A percentile compares a stretch with the other conserved stretches of the same genome.
Conservation (phyloP, 92 coral and sea anemone genomes). For the Epizoanthus rinbou region DNA sequence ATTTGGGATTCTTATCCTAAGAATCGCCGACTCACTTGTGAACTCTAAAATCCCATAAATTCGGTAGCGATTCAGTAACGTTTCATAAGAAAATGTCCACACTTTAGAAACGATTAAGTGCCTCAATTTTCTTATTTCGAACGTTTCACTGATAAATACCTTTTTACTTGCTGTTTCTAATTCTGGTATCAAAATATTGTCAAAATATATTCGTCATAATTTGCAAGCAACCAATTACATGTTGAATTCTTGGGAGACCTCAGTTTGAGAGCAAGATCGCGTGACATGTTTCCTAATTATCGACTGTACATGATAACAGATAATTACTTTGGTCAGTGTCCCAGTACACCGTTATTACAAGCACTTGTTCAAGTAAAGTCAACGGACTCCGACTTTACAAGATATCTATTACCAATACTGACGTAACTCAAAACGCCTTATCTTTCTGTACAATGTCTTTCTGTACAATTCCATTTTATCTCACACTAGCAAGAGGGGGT, state of each 20-base stretch:
- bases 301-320: constrained; percentile 42
- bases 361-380: background rate
- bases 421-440: background rate
- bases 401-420: constrained; percentile 16
- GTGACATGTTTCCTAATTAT: constrained; percentile 1
- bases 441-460: constrained; percentile 38
- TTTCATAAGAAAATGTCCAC: no score
- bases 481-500: constrained; percentile 21
- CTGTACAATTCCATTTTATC: constrained; percentile 42
- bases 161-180: no score
- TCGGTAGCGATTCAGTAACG: no score
- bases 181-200: background rate
- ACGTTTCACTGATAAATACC: no score
- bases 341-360: constrained; percentile 4
- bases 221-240: background rate
- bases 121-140: no score
- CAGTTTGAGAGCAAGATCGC: constrained; percentile 9
- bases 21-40: no score
- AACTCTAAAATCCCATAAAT: no score
- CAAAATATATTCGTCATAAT: background rate
- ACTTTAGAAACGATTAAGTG: no score
- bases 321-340: background rate
- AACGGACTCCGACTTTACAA: constrained; percentile 8
- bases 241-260: background rate
- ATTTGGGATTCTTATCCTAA: no score